These are phyloP conservation scores for Volucella inanis DNA, from an alignment of 2,888 invertebrate species.

Conservation along the genomic window DNA sequence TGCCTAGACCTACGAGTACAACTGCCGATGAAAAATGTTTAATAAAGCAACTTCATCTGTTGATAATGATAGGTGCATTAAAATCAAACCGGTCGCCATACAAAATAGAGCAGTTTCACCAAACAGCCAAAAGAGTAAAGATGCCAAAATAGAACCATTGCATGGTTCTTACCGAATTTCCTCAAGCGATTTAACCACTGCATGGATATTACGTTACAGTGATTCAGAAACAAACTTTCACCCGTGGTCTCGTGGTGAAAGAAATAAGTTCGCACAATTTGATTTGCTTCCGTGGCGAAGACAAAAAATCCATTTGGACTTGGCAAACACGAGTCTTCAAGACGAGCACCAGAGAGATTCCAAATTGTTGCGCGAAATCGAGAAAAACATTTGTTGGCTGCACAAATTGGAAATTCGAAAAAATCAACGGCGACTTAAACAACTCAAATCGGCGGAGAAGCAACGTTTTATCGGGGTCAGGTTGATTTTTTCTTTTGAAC, in stretches of 20 bases:
- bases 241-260: slow-evolving; percentile 79
- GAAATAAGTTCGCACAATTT: slow-evolving; percentile 80
- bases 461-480: slow-evolving; percentile 86
- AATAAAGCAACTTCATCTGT: slow-evolving; percentile 37
- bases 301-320: slow-evolving; percentile 78
- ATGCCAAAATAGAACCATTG: slow-evolving; percentile 48
- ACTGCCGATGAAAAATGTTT: slow-evolving; percentile 44
- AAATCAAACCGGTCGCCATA: slow-evolving; percentile 57
- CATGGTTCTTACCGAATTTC: slow-evolving; percentile 56
- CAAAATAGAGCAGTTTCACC: slow-evolving; percentile 72
- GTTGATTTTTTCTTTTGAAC: slow-evolving; percentile 87
- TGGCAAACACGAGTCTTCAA: slow-evolving; percentile 74
- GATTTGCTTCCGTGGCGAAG: slow-evolving; percentile 82
- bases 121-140: slow-evolving; percentile 55
- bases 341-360: slow-evolving; percentile 76
- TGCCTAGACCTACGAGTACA: background rate
- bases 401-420: slow-evolving; percentile 81
- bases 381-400: slow-evolving; percentile 73
- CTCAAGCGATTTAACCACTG: slow-evolving; percentile 71
- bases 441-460: slow-evolving; percentile 77
- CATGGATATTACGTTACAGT: slow-evolving; percentile 81
- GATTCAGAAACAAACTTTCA: slow-evolving; percentile 80
- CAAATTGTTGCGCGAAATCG: slow-evolving; percentile 41
- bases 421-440: slow-evolving; percentile 82
- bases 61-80: slow-evolving; percentile 30